Percentiles rank a stretch among this genome's conserved stretches.
Evolutionary conservation across 1,140 invertebrate species (phyloP).

Genomic region (Manduca sexta): DNA sequence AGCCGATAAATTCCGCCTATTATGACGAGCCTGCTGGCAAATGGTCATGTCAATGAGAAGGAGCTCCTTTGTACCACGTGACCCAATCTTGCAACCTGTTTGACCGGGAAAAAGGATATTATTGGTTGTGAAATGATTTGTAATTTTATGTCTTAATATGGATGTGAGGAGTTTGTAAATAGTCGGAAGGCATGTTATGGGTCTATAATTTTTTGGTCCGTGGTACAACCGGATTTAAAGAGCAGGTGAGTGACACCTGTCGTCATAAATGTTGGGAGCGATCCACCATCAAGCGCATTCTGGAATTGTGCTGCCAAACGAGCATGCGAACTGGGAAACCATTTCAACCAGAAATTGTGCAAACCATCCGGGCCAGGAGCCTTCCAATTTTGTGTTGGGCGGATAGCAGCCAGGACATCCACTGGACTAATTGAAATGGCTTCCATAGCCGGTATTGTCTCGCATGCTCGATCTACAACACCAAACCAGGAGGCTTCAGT

Average conservation of each 20-base stretch:
- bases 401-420: no score
- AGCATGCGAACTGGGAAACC: no score
- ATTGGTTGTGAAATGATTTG: background rate
- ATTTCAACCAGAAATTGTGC: background rate
- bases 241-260: no score
- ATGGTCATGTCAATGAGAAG: slow-evolving; percentile 9
- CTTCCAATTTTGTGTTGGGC: background rate
- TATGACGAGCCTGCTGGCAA: background rate
- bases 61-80: slow-evolving; percentile 7
- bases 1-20: background rate
- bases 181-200: background rate
- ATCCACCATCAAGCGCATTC: background rate
- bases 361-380: background rate
- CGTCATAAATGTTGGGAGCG: background rate
- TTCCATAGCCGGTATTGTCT: no score
- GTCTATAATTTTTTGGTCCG: no score
- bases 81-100: slow-evolving; percentile 8
- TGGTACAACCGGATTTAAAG: no score
- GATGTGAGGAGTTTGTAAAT: slow-evolving; percentile 8
- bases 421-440: no score
- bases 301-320: background rate
- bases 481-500: no score
- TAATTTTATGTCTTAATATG: slow-evolving; percentile 4
- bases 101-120: slow-evolving; percentile 2
- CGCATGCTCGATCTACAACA: no score